Evolutionary conservation across 2,888 invertebrate species (phyloP).

Genomic region (Athetis lepigone): DNA sequence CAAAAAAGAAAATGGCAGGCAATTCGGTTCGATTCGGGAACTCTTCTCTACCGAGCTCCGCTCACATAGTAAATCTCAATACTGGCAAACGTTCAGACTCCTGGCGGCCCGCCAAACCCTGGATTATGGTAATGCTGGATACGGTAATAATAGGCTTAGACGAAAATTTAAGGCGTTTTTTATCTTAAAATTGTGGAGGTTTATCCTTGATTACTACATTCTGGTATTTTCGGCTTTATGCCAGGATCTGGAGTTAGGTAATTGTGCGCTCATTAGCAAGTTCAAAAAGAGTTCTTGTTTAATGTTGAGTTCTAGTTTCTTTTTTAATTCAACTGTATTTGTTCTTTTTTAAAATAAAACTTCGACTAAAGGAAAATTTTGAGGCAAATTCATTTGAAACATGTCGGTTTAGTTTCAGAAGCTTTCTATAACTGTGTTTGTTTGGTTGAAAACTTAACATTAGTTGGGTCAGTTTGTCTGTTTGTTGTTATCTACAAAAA

Average conservation of each 20-base stretch:
- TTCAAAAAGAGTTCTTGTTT: conserved; percentile 17
- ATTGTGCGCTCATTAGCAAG: conserved; percentile 36
- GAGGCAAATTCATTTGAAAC: not conserved
- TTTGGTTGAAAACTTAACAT: no score
- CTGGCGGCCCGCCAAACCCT: conserved; percentile 72
- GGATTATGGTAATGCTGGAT: conserved; percentile 58
- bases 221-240: conserved; percentile 31
- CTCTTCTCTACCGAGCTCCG: conserved; percentile 59
- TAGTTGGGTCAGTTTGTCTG: no score
- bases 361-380: not conserved
- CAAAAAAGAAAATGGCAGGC: conserved; percentile 46
- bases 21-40: conserved; percentile 60
- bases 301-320: conserved; percentile 6
- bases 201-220: conserved; percentile 57
- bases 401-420: not conserved
- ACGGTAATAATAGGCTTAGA: conserved; percentile 57
- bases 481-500: no score
- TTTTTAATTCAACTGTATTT: not conserved
- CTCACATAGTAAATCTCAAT: conserved; percentile 81
- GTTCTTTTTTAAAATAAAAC: not conserved
- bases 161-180: conserved; percentile 45
- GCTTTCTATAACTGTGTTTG: no score
- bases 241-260: conserved; percentile 17
- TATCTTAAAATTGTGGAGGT: conserved; percentile 37
- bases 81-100: conserved; percentile 73